Conservation (phyloP, 2,888 invertebrate species). For the Melanostoma mellinum region DNA sequence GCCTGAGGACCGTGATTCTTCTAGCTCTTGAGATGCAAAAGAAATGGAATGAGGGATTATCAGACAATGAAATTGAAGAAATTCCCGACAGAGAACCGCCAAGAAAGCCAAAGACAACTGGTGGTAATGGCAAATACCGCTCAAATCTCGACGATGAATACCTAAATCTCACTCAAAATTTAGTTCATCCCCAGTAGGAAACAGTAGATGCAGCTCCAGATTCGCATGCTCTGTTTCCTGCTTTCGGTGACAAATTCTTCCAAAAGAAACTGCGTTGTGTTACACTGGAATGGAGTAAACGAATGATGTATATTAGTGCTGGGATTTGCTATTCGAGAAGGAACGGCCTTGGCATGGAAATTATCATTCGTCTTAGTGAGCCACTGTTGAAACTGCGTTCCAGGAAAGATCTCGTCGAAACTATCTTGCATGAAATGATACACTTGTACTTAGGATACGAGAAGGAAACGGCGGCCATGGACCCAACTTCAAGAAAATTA, state of each 20-base stretch:
- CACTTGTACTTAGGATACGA: constrained; percentile 93
- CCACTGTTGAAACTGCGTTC: constrained; percentile 96
- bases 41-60: too few relatives aligned
- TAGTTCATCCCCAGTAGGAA: constrained; percentile 85
- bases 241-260: constrained; percentile 94
- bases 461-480: constrained; percentile 97
- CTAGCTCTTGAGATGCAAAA: too few relatives aligned
- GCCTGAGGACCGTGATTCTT: too few relatives aligned
- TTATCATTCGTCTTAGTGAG: constrained; percentile 87
- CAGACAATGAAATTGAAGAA: constrained; percentile 57
- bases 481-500: constrained; percentile 95
- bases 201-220: constrained; percentile 97
- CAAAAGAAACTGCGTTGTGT: constrained; percentile 89
- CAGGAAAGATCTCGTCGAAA: constrained; percentile 97
- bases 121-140: constrained; percentile 74
- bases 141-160: constrained; percentile 76
- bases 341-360: constrained; percentile 77
- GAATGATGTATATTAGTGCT: constrained; percentile 94
- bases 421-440: constrained; percentile 99
- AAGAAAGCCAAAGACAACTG: constrained; percentile 33
- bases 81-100: constrained; percentile 57
- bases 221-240: constrained; percentile 90
- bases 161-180: constrained; percentile 79
- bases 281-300: constrained; percentile 96
- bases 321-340: constrained; percentile 83